Evolutionary conservation across 2,113 vertebrate genomes (phyloP), one percentile per base, ranked within the genome.

Genomic region (Cyanoliseus patagonus): DNA sequence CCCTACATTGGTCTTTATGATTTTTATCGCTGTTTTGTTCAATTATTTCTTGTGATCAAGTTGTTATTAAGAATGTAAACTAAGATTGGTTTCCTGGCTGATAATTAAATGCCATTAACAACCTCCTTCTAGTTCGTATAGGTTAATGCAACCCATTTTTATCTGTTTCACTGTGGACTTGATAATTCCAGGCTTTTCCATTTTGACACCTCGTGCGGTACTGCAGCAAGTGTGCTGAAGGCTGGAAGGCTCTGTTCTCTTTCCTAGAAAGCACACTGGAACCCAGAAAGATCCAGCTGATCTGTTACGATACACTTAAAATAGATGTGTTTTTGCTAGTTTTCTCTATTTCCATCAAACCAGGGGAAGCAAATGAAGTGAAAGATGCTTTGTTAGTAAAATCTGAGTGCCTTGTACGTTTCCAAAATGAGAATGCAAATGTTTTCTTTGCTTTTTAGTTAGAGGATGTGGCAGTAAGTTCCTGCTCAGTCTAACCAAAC

Each of bases 291-390:
- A 69, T 46, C 28, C 41, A 39, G 6, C 20, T 82, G 28, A 39
- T 61, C 31, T 59, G 10, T 84, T 75, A 39, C 17, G 23, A n/a
- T 47, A 39, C 4, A 10, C 23, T 64, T 41, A 1, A 83, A 85
- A 55, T 46, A 57, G 53, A 6, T 53, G 1, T 18, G 0, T 5
- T 93, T 87, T 61, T 51, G 6, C 8, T 23, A 9, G 0, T 75
- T 55, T 93, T 79, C 62, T 64, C 17, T 35, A 15, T 79, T 92
- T 76, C 57, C 39, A 16, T 79, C 27, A 64, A 76, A 69, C 8
- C 5, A n/a, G 2, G 37, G 25, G 25, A 76, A 77, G 44, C 52
- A 80, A 90, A 69, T 17, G 12, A 35, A 59, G 25, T 46, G 52
- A 20, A 84, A 67, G 24, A n/a, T 85, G 19, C 30, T 92, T 74